Conservation (phyloP, 2,113 vertebrate genomes). For the Hymenochirus boettgeri region DNA sequence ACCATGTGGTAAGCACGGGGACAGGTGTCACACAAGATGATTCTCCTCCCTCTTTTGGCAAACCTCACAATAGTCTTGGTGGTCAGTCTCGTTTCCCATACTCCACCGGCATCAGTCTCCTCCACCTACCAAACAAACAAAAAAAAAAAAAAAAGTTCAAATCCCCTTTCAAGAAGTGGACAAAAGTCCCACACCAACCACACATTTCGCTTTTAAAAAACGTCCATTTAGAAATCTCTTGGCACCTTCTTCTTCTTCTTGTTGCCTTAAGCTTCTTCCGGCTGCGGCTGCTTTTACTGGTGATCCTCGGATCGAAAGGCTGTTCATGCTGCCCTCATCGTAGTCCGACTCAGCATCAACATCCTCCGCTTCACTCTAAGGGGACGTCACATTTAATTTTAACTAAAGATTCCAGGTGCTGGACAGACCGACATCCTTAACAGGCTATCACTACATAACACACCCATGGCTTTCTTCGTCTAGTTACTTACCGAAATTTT, state of each 20-base stretch:
- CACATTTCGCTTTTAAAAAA: conserved; percentile 83
- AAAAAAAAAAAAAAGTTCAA: not conserved
- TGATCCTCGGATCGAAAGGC: conserved; percentile 89
- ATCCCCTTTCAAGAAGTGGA: no score
- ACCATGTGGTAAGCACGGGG: conserved; percentile 98
- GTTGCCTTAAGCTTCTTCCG: conserved; percentile 85
- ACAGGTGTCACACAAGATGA: conserved; percentile 96
- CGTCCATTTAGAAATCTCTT: no score
- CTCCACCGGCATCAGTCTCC: conserved; percentile 68
- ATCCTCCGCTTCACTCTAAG: conserved; percentile 93
- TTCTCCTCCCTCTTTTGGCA: conserved; percentile 98
- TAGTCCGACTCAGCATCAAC: conserved; percentile 91
- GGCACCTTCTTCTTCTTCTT: conserved; percentile 98
- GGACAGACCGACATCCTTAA: no score
- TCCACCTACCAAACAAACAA: no score
- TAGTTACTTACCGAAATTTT: conserved; percentile 90
- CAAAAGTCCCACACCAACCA: no score
- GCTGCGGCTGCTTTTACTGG: conserved; percentile 82
- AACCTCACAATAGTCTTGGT: conserved; percentile 98
- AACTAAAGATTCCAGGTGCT: not conserved
- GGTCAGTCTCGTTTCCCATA: conserved; percentile 97
- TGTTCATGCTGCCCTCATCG: conserved; percentile 92
- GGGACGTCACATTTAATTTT: no score
- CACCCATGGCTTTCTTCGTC: no score
- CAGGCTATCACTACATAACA: not conserved